Conservation (phyloP, 1,140 invertebrate species). For the Drosophila kanapiae region DNA sequence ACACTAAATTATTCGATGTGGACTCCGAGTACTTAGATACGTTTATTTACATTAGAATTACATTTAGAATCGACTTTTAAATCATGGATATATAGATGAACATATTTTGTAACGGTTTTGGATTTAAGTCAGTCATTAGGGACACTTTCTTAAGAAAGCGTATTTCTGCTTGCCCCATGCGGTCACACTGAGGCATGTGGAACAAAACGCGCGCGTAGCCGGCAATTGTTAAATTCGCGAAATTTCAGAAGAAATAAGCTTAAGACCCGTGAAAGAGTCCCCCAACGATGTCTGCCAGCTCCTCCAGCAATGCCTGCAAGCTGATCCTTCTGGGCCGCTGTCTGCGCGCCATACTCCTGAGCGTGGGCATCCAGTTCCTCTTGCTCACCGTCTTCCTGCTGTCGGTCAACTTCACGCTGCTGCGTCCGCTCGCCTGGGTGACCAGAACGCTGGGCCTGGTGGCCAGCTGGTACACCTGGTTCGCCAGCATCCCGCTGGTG, state of each 20-base stretch:
- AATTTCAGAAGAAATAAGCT: slow-evolving; percentile 4
- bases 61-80: neutral
- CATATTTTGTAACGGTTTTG: neutral
- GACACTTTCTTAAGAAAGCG: neutral
- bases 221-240: slow-evolving; percentile 10
- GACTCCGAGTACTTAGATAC: no score
- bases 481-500: slow-evolving; percentile 86
- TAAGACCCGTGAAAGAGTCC: neutral
- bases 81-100: neutral
- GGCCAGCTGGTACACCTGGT: slow-evolving; percentile 86
- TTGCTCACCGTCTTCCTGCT: slow-evolving; percentile 86
- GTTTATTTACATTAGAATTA: neutral
- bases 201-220: slow-evolving; percentile 39
- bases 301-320: slow-evolving; percentile 48
- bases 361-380: slow-evolving; percentile 68
- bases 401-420: slow-evolving; percentile 86
- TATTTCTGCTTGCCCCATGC: neutral
- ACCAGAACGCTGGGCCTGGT: slow-evolving; percentile 85
- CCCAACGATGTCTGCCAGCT: slow-evolving; percentile 19
- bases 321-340: slow-evolving; percentile 60
- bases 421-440: slow-evolving; percentile 87
- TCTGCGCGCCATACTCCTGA: slow-evolving; percentile 56
- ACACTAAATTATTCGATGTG: neutral
- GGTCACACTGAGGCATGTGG: slow-evolving; percentile 11
- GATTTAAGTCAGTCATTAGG: neutral